Percentiles rank a stretch among this genome's conserved stretches.
These are phyloP conservation scores for Pyrrhosoma nymphula DNA, from an alignment of 2,888 invertebrate species.

Conservation along the genomic window DNA sequence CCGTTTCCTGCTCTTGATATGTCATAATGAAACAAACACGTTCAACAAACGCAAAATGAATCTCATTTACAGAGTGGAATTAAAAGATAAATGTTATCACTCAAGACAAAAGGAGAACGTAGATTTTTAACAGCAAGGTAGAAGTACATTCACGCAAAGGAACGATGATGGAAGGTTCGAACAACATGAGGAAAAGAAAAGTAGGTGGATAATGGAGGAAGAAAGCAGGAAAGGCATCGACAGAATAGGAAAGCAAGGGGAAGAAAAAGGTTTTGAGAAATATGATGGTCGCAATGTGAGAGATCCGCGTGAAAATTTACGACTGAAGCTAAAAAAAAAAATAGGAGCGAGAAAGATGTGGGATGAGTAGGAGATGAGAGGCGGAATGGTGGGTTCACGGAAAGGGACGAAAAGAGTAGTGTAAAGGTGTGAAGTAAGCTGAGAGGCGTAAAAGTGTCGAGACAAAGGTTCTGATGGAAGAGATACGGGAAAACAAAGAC, in stretches of 20 bases:
- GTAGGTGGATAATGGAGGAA: background rate
- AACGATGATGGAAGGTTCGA: no score
- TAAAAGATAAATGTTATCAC: no score
- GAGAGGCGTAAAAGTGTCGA: constrained; percentile 29
- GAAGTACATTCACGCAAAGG: background rate
- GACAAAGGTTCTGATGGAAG: constrained; percentile 6
- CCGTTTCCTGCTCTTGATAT: no score
- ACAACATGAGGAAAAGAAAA: background rate
- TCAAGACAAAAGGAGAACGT: no score
- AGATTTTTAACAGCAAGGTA: no score
- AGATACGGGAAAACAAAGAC: constrained; percentile 23
- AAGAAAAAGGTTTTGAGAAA: background rate
- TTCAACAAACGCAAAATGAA: no score
- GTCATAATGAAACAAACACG: no score
- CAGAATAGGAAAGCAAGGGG: background rate
- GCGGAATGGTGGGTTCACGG: background rate
- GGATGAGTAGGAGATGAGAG: background rate
- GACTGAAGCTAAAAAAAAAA: background rate
- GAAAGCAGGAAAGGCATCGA: background rate
- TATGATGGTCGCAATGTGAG: background rate
- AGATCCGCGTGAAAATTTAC: constrained; percentile 1
- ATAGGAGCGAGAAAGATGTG: background rate
- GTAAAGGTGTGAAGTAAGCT: constrained; percentile 38
- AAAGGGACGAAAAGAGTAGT: background rate
- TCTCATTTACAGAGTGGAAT: no score